Conservation (phyloP, 2,888 invertebrate species). For the Bellardia pandia region DNA sequence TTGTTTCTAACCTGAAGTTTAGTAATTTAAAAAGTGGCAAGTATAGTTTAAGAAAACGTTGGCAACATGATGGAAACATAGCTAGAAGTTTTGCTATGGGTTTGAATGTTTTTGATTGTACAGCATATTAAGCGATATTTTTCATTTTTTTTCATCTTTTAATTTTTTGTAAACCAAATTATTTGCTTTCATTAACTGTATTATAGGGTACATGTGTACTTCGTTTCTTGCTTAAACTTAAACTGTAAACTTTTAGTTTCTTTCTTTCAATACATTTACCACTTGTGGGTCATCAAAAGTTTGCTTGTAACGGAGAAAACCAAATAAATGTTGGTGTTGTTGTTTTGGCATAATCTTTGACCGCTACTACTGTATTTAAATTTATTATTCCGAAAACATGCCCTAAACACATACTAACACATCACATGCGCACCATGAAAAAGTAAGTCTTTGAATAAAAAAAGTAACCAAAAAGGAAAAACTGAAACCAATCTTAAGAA, state of each 20-base stretch:
- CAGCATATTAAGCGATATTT: too few species aligned
- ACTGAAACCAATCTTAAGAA: slow-evolving; percentile 2
- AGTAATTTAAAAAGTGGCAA: neutral
- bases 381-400: neutral
- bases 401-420: neutral
- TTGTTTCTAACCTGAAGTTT: neutral
- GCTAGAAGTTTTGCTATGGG: too few species aligned
- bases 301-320: neutral
- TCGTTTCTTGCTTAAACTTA: too few species aligned
- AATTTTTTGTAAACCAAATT: too few species aligned
- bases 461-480: neutral
- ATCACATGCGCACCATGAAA: slow-evolving; percentile 13
- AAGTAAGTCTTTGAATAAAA: neutral
- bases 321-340: neutral
- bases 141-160: too few species aligned
- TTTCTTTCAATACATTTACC: slow-evolving; percentile 9
- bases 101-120: too few species aligned
- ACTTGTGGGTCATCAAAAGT: slow-evolving; percentile 41
- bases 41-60: neutral
- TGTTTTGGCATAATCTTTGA: slow-evolving; percentile 19
- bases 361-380: slow-evolving; percentile 1
- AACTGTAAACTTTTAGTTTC: neutral
- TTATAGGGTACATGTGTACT: neutral
- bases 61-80: too few species aligned
- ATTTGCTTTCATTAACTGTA: neutral